Conservation (phyloP, 1,140 invertebrate genomes). For the Argopecten irradians region DNA sequence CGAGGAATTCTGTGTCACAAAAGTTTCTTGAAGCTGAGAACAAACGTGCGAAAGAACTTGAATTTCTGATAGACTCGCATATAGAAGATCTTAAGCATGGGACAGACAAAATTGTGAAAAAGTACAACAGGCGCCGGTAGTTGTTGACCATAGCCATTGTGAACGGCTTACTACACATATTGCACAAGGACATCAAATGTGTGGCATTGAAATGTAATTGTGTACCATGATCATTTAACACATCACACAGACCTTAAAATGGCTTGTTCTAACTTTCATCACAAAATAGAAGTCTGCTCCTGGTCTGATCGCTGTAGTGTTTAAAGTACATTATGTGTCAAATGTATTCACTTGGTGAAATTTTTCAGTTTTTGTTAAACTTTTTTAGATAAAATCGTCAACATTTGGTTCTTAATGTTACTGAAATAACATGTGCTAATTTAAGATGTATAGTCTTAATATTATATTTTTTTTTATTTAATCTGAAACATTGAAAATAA, state of each 20-base stretch:
- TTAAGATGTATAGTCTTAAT: not conserved
- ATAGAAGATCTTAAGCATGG: slow-evolving; percentile 51
- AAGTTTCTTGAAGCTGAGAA: slow-evolving; percentile 56
- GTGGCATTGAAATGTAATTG: not conserved
- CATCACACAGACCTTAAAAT: too few species aligned
- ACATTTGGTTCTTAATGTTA: too few species aligned
- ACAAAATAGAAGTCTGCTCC: too few species aligned
- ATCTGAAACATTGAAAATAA: not conserved
- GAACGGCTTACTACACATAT: not conserved
- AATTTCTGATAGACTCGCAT: slow-evolving; percentile 54
- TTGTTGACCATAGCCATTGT: not conserved
- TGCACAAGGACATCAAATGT: not conserved
- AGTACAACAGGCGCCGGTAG: slow-evolving; percentile 32
- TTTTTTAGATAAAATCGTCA: too few species aligned
- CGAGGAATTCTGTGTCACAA: slow-evolving; percentile 50
- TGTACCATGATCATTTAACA: too few species aligned
- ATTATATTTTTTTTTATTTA: not conserved
- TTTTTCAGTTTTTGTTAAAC: too few species aligned
- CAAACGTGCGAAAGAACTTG: slow-evolving; percentile 54
- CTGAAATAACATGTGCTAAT: not conserved
- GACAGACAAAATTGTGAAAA: slow-evolving; percentile 47
- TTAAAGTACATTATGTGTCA: too few species aligned
- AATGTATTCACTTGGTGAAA: too few species aligned
- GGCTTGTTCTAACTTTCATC: too few species aligned
- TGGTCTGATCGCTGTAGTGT: too few species aligned